Evolutionary conservation across 2,888 invertebrate species (phyloP).

Genomic region (Drosophila mimica): DNA sequence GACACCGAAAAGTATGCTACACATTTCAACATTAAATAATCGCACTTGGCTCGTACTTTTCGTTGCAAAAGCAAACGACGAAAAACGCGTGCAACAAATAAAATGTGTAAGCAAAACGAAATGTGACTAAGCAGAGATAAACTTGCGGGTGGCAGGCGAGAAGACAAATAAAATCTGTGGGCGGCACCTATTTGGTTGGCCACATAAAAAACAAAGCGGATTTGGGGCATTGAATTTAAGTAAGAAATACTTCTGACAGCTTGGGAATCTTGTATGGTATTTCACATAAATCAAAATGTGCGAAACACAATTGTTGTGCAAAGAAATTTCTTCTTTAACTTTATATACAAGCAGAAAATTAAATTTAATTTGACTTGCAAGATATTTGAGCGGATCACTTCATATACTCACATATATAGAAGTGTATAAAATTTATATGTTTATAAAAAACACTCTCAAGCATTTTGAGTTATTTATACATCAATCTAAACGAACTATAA

Average conservation of each 20-base stretch:
- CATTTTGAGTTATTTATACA: not conserved
- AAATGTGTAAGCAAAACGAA: conserved; percentile 28
- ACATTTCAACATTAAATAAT: conserved; percentile 41
- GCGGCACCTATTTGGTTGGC: conserved; percentile 9
- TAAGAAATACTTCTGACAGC: conserved; percentile 18
- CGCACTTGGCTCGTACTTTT: conserved; percentile 29
- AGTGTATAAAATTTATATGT: not conserved
- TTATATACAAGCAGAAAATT: not conserved
- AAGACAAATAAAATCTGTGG: conserved; percentile 12
- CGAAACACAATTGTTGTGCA: not conserved
- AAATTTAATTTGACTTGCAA: not conserved
- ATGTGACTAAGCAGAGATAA: conserved; percentile 2
- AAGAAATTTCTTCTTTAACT: not conserved
- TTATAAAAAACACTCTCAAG: not conserved
- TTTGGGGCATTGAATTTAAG: conserved; percentile 33
- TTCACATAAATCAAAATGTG: conserved; percentile 35
- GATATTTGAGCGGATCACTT: not conserved
- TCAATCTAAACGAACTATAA: not conserved
- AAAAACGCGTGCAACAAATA: conserved; percentile 41
- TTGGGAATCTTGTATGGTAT: conserved; percentile 23
- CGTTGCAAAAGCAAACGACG: conserved; percentile 9
- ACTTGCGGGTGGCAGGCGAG: conserved; percentile 13
- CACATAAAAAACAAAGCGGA: conserved; percentile 21
- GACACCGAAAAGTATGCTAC: conserved; percentile 61
- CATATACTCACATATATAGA: not conserved